These are phyloP conservation scores for Leucosticte australis DNA, from an alignment of 2,113 vertebrate species.

Conservation along the genomic window DNA sequence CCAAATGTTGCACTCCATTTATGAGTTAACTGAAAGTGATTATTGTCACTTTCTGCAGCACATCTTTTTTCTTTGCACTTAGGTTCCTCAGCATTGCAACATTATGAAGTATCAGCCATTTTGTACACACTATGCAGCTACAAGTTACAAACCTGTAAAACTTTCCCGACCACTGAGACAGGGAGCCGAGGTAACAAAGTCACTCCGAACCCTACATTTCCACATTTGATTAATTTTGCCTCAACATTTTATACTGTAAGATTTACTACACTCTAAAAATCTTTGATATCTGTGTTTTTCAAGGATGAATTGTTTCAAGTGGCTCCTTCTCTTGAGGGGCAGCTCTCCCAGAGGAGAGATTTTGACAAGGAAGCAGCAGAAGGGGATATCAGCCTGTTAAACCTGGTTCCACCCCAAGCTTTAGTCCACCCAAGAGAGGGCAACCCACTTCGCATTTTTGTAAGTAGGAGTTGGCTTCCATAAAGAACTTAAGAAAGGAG, in stretches of 20 bases:
- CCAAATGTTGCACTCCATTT: neutral
- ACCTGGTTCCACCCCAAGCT: conserved; percentile 75
- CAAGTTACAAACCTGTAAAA: conserved; percentile 67
- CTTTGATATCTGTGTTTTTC: neutral
- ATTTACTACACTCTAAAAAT: neutral
- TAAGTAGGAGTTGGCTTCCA: conserved; percentile 62
- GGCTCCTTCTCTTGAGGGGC: neutral
- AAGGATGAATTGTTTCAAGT: conserved; percentile 76
- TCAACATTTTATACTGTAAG: neutral
- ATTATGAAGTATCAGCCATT: conserved; percentile 81
- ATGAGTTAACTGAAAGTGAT: neutral
- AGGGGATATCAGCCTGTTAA: conserved; percentile 58
- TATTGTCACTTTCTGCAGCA: neutral
- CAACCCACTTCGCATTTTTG: conserved; percentile 87
- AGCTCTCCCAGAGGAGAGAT: neutral
- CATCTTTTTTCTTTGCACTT: neutral
- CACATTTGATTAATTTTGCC: neutral
- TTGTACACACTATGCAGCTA: conserved; percentile 68
- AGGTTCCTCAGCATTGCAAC: conserved; percentile 86
- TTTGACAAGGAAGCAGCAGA: neutral
- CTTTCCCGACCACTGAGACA: conserved; percentile 75
- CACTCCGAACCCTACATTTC: neutral
- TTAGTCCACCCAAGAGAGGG: conserved; percentile 69
- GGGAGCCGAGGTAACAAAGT: conserved; percentile 77
- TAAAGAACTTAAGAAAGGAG: neutral